phyloP scores from a whole-genome alignment of 2,113 vertebrate species.

The Stigmatopora argus region DNA sequence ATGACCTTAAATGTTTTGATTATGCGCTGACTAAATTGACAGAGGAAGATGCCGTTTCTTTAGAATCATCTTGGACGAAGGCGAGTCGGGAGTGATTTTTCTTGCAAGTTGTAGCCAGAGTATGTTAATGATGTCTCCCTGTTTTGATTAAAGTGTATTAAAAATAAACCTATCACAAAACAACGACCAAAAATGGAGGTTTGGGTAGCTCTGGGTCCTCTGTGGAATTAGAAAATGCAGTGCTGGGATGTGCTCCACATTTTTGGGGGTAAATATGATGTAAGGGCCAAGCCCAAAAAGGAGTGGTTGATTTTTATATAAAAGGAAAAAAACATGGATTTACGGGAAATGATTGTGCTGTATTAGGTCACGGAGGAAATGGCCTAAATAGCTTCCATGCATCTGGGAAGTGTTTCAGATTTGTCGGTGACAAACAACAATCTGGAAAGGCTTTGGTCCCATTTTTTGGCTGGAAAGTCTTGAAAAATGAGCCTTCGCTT shows the following conservation, averaged over 20 bases:
- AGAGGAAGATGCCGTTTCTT: too few relatives aligned
- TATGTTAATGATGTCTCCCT: too few relatives aligned
- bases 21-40: too few relatives aligned
- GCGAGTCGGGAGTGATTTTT: too few relatives aligned
- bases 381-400: background rate
- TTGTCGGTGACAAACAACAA: background rate
- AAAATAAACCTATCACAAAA: too few relatives aligned
- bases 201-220: constrained; percentile 8
- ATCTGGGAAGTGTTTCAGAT: background rate
- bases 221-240: constrained; percentile 48
- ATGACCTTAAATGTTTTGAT: too few relatives aligned
- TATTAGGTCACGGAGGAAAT: background rate
- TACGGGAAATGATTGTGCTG: background rate
- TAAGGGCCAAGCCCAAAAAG: background rate
- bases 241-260: constrained; percentile 43
- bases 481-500: background rate
- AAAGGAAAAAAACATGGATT: background rate
- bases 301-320: background rate
- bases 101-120: too few relatives aligned
- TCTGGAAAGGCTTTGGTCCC: too few relatives aligned
- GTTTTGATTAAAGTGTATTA: too few relatives aligned
- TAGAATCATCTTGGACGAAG: too few relatives aligned
- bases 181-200: constrained; percentile 45
- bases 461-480: background rate
- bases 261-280: constrained; percentile 45